A percentile compares a stretch with the other conserved stretches of the same genome.
phyloP scores from a whole-genome alignment of 2,113 vertebrate genomes.

The Eurystomus gularis region DNA sequence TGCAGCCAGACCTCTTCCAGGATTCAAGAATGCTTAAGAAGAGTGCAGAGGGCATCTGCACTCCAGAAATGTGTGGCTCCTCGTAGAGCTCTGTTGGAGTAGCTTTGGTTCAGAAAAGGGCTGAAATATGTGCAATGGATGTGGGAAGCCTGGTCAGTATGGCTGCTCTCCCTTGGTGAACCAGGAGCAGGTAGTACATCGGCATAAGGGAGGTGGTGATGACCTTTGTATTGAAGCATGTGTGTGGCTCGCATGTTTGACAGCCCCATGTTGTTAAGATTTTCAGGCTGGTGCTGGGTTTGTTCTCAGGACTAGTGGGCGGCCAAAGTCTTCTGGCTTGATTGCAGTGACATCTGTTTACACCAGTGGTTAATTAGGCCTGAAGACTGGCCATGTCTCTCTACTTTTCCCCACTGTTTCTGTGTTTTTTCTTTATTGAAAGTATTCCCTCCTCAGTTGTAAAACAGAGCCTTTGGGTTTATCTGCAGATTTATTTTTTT shows the following conservation, averaged over 20 bases:
- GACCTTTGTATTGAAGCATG: neutral
- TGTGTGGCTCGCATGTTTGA: neutral
- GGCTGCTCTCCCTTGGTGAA: neutral
- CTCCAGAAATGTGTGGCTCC: neutral
- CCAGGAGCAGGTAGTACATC: neutral
- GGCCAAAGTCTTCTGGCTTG: constrained; percentile 10
- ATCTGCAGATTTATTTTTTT: neutral
- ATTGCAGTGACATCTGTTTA: neutral
- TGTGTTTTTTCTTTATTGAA: neutral
- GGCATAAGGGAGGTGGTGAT: rapidly evolving
- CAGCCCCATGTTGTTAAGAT: neutral
- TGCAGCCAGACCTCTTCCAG: neutral
- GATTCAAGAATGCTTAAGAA: neutral
- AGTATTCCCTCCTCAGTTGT: neutral
- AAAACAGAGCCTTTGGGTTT: constrained; percentile 9
- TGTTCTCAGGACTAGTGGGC: neutral
- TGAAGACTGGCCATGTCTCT: neutral
- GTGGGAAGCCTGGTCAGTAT: neutral
- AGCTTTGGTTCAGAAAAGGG: neutral
- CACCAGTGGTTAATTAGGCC: constrained; percentile 43
- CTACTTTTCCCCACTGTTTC: neutral
- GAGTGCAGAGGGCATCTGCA: rapidly evolving
- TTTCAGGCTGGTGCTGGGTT: neutral
- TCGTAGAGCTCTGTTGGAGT: rapidly evolving
- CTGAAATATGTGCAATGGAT: rapidly evolving